A percentile compares a stretch with the other conserved stretches of the same genome.
These are phyloP conservation scores for Cyprinodon variegatus DNA, from an alignment of 2,113 vertebrate genomes.

Conservation along the genomic window DNA sequence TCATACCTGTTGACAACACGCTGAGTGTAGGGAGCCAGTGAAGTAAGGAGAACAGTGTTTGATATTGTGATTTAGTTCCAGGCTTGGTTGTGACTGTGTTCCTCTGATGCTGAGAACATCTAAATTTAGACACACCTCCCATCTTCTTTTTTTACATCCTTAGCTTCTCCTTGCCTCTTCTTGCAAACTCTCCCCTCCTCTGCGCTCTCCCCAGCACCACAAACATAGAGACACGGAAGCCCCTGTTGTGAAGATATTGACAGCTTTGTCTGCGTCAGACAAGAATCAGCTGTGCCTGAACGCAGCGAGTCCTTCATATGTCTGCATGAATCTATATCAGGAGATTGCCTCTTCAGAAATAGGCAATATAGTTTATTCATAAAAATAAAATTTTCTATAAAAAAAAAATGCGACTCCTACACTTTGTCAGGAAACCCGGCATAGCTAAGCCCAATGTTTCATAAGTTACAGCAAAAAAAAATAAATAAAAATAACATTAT, in stretches of 20 bases:
- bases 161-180: constrained; percentile 43
- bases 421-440: not conserved
- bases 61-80: constrained; percentile 51
- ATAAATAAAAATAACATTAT: not conserved
- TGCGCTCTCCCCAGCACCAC: constrained; percentile 56
- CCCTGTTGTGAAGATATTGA: constrained; percentile 66
- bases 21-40: constrained; percentile 9
- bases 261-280: constrained; percentile 60
- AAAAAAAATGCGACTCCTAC: not conserved
- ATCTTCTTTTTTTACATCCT: constrained; percentile 47
- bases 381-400: not conserved
- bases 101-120: constrained; percentile 65
- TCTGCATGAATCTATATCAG: constrained; percentile 13
- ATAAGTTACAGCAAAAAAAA: not conserved
- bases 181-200: constrained; percentile 46
- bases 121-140: constrained; percentile 75
- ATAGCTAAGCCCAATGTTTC: not conserved
- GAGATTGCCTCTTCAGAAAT: constrained; percentile 5
- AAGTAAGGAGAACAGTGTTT: constrained; percentile 16
- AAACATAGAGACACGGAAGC: constrained; percentile 51
- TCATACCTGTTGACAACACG: constrained; percentile 10
- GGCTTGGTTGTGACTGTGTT: constrained; percentile 39
- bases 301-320: constrained; percentile 16
- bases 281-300: constrained; percentile 64
- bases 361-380: not conserved